These are phyloP conservation scores for Deroplatys truncata DNA, from an alignment of 2,888 invertebrate species.

Conservation along the genomic window DNA sequence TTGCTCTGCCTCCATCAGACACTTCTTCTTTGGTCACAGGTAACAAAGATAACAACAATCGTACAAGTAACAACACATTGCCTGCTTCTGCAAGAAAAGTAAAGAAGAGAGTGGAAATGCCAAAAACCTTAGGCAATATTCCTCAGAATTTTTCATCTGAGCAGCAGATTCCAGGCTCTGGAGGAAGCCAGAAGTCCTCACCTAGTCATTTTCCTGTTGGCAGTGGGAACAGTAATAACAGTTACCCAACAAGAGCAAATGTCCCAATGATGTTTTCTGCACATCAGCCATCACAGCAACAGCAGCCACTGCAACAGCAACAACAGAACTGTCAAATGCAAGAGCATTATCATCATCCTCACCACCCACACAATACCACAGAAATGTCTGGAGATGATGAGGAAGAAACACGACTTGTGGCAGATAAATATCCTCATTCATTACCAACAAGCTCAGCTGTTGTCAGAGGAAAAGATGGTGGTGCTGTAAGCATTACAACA, in stretches of 20 bases:
- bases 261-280: not conserved
- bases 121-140: constrained; percentile 32
- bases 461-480: constrained; percentile 10
- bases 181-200: constrained; percentile 17
- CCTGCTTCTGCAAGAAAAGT: constrained; percentile 49
- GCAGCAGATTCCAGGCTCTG: not conserved
- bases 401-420: constrained; percentile 6
- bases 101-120: constrained; percentile 51
- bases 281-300: not conserved
- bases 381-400: not conserved
- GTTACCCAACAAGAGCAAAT: not conserved
- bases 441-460: constrained; percentile 6
- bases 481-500: not conserved
- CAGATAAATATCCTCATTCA: constrained; percentile 11
- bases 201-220: constrained; percentile 12
- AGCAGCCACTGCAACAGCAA: not conserved
- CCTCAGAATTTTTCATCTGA: not conserved
- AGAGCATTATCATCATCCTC: constrained; percentile 7
- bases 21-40: constrained; percentile 39
- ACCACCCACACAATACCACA: not conserved
- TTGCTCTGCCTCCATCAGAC: constrained; percentile 32
- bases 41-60: constrained; percentile 44
- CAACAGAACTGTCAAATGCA: constrained; percentile 10
- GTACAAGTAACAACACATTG: constrained; percentile 47
- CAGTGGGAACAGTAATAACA: not conserved